phyloP scores from a whole-genome alignment of 1,140 invertebrate genomes.

The Chrysomallon squamiferum region DNA sequence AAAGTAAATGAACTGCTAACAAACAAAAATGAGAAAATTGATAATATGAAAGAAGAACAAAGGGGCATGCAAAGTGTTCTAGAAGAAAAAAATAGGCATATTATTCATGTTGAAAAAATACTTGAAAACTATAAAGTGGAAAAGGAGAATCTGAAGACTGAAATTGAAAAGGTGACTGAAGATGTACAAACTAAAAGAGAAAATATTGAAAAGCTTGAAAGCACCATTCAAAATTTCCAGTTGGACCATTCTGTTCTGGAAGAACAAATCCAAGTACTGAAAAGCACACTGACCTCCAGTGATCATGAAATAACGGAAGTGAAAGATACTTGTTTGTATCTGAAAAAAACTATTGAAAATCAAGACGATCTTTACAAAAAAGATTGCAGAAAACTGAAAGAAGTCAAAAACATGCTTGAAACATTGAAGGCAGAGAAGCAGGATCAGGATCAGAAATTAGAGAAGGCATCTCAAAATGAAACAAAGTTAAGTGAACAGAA shows the following conservation, averaged over 20 bases:
- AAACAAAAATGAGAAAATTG: constrained; percentile 5
- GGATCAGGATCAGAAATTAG: constrained; percentile 16
- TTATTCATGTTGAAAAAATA: not conserved
- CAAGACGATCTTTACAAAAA: not conserved
- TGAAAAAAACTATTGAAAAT: not conserved
- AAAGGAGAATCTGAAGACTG: not conserved
- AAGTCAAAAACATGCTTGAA: constrained; percentile 4
- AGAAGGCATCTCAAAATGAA: constrained; percentile 12
- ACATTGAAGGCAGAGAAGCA: constrained; percentile 22
- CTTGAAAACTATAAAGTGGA: not conserved
- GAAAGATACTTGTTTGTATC: not conserved
- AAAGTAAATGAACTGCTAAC: constrained; percentile 2
- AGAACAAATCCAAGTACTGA: constrained; percentile 3
- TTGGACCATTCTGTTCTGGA: constrained; percentile 1
- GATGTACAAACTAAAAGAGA: not conserved
- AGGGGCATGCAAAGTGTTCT: not conserved
- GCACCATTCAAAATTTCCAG: not conserved
- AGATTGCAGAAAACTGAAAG: constrained; percentile 1
- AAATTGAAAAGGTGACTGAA: not conserved
- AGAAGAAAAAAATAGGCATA: not conserved
- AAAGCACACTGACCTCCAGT: too few relatives aligned
- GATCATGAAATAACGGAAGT: not conserved
- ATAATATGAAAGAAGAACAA: not conserved
- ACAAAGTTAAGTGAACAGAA: not conserved
- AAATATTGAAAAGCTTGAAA: not conserved